Conservation (phyloP, 1,140 invertebrate genomes). For the Phymorhynchus buccinoides region DNA sequence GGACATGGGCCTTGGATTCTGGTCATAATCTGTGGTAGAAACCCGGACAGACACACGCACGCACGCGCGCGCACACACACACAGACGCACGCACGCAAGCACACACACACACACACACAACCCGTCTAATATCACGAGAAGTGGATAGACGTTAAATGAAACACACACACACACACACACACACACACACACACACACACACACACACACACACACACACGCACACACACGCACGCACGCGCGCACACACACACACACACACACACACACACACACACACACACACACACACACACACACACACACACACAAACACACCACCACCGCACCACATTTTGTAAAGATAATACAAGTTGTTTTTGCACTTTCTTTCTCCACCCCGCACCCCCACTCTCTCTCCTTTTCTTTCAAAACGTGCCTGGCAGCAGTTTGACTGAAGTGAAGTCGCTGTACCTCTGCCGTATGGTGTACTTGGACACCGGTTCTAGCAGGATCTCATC, state of each 20-base stretch:
- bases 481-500: conserved; percentile 56
- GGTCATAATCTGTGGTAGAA: conserved; percentile 28
- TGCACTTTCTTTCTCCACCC: too few relatives aligned
- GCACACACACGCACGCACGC: not conserved
- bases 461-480: conserved; percentile 39
- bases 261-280: too few relatives aligned
- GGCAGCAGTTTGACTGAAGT: conserved; percentile 46
- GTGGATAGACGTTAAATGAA: not conserved
- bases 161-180: not conserved
- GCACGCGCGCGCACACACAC: not conserved
- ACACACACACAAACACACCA: not conserved
- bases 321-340: too few relatives aligned
- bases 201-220: not conserved
- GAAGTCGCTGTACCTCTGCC: conserved; percentile 57
- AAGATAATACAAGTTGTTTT: too few relatives aligned
- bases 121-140: too few relatives aligned
- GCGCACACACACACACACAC: not conserved
- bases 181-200: not conserved
- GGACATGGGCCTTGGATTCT: not conserved
- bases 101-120: conserved; percentile 12
- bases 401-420: conserved; percentile 22
- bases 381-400: too few relatives aligned
- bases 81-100: conserved; percentile 18
- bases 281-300: not conserved
- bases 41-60: not conserved